A percentile compares a stretch with the other conserved stretches of the same genome.
Conservation (phyloP, 2,888 invertebrate species). For the Leptinotarsa tumamoca region DNA sequence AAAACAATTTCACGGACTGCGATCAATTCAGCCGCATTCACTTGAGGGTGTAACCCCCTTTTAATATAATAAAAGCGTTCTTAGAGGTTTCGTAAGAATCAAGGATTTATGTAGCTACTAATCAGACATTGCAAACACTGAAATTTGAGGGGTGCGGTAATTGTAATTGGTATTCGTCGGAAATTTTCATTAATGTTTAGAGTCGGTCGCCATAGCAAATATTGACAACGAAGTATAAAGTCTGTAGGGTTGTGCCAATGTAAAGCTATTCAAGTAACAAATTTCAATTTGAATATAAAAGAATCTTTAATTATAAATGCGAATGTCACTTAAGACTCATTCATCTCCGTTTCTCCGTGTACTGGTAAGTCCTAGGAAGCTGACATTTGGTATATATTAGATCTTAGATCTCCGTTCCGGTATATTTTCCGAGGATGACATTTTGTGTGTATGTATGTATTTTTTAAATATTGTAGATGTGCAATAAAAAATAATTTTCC, state of each 20-base stretch:
- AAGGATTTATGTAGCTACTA: conserved; percentile 52
- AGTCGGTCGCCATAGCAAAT: conserved; percentile 16
- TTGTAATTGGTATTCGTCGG: conserved; percentile 21
- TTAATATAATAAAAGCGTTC: conserved; percentile 54
- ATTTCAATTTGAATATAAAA: not conserved
- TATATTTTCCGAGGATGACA: too few relatives aligned
- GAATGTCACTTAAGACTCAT: too few relatives aligned
- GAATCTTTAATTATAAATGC: too few relatives aligned
- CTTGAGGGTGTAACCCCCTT: conserved; percentile 35
- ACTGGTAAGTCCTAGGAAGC: too few relatives aligned
- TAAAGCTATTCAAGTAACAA: not conserved
- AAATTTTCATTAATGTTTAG: conserved; percentile 18
- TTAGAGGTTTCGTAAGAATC: conserved; percentile 49
- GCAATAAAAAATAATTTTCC: too few relatives aligned
- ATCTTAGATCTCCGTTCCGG: too few relatives aligned
- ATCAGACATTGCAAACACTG: conserved; percentile 48
- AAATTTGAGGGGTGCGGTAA: conserved; percentile 17
- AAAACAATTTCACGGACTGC: conserved; percentile 10
- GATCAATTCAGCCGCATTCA: conserved; percentile 2
- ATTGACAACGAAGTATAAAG: conserved; percentile 2
- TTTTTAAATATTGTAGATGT: too few relatives aligned
- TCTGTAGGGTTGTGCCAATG: not conserved
- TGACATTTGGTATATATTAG: too few relatives aligned
- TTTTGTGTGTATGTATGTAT: too few relatives aligned
- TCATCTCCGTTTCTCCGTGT: too few relatives aligned